A percentile compares a stretch with the other conserved stretches of the same genome.
Evolutionary conservation across 2,888 invertebrate species (phyloP).

Genomic region (Lasioglossum calceatum): DNA sequence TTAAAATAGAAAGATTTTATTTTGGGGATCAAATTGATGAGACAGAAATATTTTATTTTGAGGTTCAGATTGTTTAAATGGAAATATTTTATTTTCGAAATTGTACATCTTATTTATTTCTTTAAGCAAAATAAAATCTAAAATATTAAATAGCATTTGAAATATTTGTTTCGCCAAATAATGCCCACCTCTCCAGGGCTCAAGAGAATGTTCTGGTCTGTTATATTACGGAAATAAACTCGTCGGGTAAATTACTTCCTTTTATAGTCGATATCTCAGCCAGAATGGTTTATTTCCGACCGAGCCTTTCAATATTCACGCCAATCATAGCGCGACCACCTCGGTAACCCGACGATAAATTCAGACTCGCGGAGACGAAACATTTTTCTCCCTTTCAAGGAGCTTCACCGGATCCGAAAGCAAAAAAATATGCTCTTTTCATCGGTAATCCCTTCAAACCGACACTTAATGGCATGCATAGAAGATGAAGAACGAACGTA

Average conservation of each 20-base stretch:
- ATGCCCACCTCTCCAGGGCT: background rate
- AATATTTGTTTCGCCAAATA: too few relatives aligned
- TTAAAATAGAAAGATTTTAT: too few relatives aligned
- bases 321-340: background rate
- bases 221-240: constrained; percentile 8
- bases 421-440: too few relatives aligned
- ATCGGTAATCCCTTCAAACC: too few relatives aligned
- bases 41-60: too few relatives aligned
- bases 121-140: too few relatives aligned
- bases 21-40: too few relatives aligned
- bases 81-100: too few relatives aligned
- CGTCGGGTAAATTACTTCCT: background rate
- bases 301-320: background rate
- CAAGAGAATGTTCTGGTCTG: background rate
- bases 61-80: too few relatives aligned
- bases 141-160: too few relatives aligned
- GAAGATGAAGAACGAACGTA: background rate
- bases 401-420: background rate
- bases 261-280: background rate
- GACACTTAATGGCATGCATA: too few relatives aligned
- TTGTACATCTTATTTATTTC: too few relatives aligned
- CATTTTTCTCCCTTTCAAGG: background rate
- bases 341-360: background rate
- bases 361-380: background rate
- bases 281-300: background rate